A percentile compares a stretch with the other conserved stretches of the same genome.
Conservation (phyloP, 2,888 invertebrate species). For the Monoplex corrugatus region DNA sequence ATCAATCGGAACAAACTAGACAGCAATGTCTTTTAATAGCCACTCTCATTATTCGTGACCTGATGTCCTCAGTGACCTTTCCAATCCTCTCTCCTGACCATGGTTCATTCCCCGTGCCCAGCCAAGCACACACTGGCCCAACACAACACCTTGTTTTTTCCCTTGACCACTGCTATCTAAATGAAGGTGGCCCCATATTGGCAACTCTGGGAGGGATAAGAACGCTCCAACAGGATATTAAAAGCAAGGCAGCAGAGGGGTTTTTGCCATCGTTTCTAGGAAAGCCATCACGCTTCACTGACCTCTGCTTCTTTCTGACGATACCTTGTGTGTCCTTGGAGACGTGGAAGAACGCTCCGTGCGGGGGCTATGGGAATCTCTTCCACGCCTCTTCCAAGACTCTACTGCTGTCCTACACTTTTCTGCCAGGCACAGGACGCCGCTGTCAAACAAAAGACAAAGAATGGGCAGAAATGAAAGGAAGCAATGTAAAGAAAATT, state of each 20-base stretch:
- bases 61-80: too few species aligned
- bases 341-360: neutral
- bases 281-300: neutral
- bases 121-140: too few species aligned
- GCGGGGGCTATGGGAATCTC: neutral
- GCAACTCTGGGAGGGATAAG: neutral
- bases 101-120: too few species aligned
- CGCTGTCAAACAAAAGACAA: neutral
- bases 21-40: too few species aligned
- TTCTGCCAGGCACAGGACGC: neutral
- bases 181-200: neutral
- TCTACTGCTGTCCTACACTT: neutral
- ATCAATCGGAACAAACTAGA: too few species aligned
- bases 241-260: neutral
- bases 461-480: conserved; percentile 15
- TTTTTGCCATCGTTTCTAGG: neutral
- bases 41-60: too few species aligned
- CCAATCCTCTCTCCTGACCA: too few species aligned
- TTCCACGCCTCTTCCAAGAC: neutral
- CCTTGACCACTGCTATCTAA: neutral
- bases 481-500: neutral
- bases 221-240: neutral
- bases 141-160: neutral
- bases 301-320: neutral
- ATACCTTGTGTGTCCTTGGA: too few species aligned